Evolutionary conservation across 2,888 invertebrate species (phyloP).

Genomic region (Dryadula phaetusa): DNA sequence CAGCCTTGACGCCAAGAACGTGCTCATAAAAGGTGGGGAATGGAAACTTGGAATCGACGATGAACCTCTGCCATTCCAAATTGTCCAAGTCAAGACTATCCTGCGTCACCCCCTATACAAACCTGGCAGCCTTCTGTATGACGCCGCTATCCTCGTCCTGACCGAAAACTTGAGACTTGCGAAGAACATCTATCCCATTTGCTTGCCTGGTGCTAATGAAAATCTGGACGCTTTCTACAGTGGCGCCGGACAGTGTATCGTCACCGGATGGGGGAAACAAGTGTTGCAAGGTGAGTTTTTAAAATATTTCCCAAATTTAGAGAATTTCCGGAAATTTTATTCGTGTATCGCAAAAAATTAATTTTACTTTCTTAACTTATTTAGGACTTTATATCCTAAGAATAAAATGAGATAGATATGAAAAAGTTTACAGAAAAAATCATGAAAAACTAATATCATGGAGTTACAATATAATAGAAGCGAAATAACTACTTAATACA

Average conservation of each 20-base stretch:
- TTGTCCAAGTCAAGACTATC: constrained; percentile 88
- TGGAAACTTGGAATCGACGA: constrained; percentile 93
- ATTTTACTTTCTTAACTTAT: too few species aligned
- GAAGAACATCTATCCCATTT: constrained; percentile 90
- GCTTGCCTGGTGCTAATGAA: constrained; percentile 81
- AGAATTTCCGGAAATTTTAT: too few species aligned
- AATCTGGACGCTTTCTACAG: constrained; percentile 85
- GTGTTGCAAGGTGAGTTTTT: constrained; percentile 88
- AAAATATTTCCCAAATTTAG: neutral
- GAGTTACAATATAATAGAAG: too few species aligned
- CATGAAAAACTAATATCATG: too few species aligned
- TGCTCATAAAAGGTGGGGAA: constrained; percentile 92
- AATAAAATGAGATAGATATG: too few species aligned
- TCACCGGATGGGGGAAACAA: constrained; percentile 93
- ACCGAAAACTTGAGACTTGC: constrained; percentile 86
- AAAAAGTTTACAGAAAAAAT: too few species aligned
- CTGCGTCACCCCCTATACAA: constrained; percentile 89
- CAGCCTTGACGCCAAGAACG: constrained; percentile 86
- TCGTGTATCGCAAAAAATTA: too few species aligned
- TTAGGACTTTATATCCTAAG: too few species aligned
- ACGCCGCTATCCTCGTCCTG: constrained; percentile 89
- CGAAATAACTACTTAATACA: too few species aligned
- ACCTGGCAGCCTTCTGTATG: constrained; percentile 85
- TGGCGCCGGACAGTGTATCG: constrained; percentile 87
- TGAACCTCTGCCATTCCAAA: constrained; percentile 91